These are phyloP conservation scores for Lottia scabra DNA, from an alignment of 2,888 invertebrate species.

Conservation along the genomic window DNA sequence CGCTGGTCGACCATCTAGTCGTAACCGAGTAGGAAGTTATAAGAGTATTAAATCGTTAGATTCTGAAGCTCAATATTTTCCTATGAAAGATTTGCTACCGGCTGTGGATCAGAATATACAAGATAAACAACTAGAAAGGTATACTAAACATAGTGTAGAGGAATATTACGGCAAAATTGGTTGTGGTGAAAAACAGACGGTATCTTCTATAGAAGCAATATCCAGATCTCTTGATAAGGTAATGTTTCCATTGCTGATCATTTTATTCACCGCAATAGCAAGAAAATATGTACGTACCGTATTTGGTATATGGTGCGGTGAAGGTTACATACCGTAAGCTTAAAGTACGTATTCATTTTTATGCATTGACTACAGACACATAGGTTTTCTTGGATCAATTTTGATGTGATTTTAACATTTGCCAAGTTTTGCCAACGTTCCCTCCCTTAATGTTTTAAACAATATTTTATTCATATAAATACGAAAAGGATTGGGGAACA, in stretches of 20 bases:
- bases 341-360: too few species aligned
- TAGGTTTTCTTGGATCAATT: too few species aligned
- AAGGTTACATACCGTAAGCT: too few species aligned
- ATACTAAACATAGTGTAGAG: not conserved
- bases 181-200: not conserved
- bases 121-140: not conserved
- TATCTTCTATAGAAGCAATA: not conserved
- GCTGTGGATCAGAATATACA: slow-evolving; percentile 27
- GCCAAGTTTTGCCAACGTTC: too few species aligned
- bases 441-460: too few species aligned
- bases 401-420: too few species aligned
- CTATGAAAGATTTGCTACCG: slow-evolving; percentile 27
- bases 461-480: too few species aligned
- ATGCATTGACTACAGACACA: too few species aligned
- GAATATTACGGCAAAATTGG: not conserved
- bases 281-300: too few species aligned
- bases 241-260: not conserved
- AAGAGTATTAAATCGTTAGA: not conserved
- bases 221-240: not conserved
- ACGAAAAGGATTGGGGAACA: too few species aligned
- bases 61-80: slow-evolving; percentile 9
- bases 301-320: too few species aligned
- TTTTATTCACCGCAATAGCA: too few species aligned
- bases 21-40: not conserved
- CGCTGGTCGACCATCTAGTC: not conserved